Conservation (phyloP, 2,888 invertebrate genomes). For the Brachypalpus laphriformis region DNA sequence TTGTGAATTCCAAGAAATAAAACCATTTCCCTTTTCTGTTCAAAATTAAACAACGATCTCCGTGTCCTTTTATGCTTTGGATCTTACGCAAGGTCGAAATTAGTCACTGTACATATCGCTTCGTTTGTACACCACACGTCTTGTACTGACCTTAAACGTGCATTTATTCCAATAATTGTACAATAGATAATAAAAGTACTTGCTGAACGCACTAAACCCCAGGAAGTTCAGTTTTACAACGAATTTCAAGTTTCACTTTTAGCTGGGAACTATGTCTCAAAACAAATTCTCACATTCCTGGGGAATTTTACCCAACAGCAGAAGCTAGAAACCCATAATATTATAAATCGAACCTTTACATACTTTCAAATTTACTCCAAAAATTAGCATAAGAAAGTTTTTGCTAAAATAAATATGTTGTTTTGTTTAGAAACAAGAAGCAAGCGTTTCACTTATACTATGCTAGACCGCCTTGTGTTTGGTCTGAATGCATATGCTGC, state of each 20-base stretch:
- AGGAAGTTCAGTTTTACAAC: too few species aligned
- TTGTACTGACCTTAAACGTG: too few species aligned
- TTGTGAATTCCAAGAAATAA: too few species aligned
- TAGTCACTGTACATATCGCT: too few species aligned
- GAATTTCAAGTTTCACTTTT: background rate
- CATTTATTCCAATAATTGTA: too few species aligned
- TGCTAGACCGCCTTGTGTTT: background rate
- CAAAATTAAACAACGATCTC: too few species aligned
- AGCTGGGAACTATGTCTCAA: background rate
- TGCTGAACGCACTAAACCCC: too few species aligned
- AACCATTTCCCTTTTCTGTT: too few species aligned
- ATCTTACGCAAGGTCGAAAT: too few species aligned
- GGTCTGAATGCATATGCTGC: slow-evolving; percentile 32
- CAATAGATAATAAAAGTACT: too few species aligned
- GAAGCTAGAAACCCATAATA: background rate
- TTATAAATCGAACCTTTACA: background rate
- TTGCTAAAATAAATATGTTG: slow-evolving; percentile 32
- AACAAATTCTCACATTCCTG: background rate
- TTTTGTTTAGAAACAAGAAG: slow-evolving; percentile 18
- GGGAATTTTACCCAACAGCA: background rate
- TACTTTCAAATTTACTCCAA: slow-evolving; percentile 21
- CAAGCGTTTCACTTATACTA: slow-evolving; percentile 26
- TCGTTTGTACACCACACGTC: too few species aligned
- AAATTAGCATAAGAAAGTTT: slow-evolving; percentile 67
- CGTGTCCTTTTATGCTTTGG: too few species aligned